phyloP scores from a whole-genome alignment of 2,888 invertebrate species.

The Sarcophaga carnaria region DNA sequence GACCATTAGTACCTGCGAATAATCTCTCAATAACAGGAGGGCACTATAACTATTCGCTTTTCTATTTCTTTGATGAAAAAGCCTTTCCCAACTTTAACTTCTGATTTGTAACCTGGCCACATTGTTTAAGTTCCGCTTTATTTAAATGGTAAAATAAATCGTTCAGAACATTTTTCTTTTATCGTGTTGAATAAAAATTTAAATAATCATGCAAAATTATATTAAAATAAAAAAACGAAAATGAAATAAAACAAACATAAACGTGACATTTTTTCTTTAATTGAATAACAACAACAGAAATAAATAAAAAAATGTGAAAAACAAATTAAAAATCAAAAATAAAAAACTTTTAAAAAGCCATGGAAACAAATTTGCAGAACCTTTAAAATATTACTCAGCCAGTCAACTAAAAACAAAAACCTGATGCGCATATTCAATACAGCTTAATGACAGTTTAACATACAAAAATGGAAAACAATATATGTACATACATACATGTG shows the following conservation, averaged over 20 bases:
- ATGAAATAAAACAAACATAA: conserved; percentile 20
- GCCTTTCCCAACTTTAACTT: no score
- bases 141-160: neutral
- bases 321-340: neutral
- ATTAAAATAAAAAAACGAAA: conserved; percentile 20
- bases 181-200: neutral
- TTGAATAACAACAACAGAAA: conserved; percentile 57
- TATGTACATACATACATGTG: neutral
- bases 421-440: conserved; percentile 58
- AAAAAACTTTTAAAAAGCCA: conserved; percentile 39
- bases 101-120: no score
- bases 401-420: conserved; percentile 7
- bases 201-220: conserved; percentile 35
- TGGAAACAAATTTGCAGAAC: conserved; percentile 61
- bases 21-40: no score
- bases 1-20: no score
- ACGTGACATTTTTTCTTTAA: conserved; percentile 66
- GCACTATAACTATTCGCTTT: no score
- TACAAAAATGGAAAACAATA: neutral
- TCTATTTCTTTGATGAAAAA: no score
- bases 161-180: neutral
- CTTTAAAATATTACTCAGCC: neutral
- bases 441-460: conserved; percentile 54
- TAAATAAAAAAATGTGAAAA: conserved; percentile 31
- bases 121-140: no score